A percentile compares a stretch with the other conserved stretches of the same genome.
phyloP scores from a whole-genome alignment of 92 coral and sea anemone species.

The Scolanthus callimorphus region DNA sequence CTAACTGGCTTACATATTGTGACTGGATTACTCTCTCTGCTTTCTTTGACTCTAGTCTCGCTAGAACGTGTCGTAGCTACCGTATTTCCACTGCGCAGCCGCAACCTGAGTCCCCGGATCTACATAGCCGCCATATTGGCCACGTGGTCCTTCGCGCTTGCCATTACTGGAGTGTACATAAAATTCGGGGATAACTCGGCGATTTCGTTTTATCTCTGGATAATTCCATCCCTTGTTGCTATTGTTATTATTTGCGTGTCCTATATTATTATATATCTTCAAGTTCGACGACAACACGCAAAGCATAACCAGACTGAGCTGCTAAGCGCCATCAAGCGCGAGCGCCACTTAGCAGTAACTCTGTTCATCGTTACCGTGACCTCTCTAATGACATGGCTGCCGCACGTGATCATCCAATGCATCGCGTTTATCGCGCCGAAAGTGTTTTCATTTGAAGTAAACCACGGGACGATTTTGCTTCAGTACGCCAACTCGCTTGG shows the following conservation, averaged over 20 bases:
- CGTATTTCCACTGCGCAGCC: neutral
- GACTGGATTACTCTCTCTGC: neutral
- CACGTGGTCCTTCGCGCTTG: neutral
- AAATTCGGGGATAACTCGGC: neutral
- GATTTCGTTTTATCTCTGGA: neutral
- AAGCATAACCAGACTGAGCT: neutral
- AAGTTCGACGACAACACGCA: neutral
- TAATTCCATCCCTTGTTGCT: neutral
- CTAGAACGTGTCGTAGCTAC: neutral
- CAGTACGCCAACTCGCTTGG: neutral
- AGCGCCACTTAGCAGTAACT: neutral
- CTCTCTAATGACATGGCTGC: neutral
- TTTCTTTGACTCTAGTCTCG: neutral
- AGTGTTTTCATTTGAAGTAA: neutral
- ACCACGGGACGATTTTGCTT: neutral
- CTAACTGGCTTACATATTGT: neutral
- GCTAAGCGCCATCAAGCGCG: neutral
- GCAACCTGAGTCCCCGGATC: neutral
- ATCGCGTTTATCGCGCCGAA: neutral
- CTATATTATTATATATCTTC: neutral
- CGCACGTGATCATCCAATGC: neutral
- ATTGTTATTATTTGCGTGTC: neutral
- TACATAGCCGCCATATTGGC: neutral
- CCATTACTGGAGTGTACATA: neutral
- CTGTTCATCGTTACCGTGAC: neutral